A percentile compares a stretch with the other conserved stretches of the same genome.
These are phyloP conservation scores for Rhabdomys pumilio DNA, from an alignment of 2,797 vertebrate species.

Conservation along the genomic window DNA sequence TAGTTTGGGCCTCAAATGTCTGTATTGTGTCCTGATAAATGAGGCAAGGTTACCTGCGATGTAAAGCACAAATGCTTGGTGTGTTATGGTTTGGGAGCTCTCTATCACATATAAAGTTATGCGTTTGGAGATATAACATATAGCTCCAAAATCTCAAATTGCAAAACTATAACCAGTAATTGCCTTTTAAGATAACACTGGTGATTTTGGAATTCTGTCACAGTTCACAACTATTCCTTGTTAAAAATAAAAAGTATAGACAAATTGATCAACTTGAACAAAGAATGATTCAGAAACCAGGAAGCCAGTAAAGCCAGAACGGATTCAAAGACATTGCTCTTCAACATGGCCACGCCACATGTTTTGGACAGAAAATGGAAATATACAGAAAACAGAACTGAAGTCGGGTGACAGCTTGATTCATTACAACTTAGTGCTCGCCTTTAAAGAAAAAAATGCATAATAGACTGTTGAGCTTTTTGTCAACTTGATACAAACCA, in stretches of 20 bases:
- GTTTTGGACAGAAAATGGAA: neutral
- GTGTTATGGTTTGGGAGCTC: conserved; percentile 23
- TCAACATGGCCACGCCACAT: neutral
- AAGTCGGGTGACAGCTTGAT: neutral
- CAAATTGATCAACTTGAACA: neutral
- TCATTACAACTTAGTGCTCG: neutral
- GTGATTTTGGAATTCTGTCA: conserved; percentile 53
- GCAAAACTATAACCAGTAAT: conserved; percentile 35
- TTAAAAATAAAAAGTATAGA: neutral
- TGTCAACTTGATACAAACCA: neutral
- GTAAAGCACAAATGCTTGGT: neutral
- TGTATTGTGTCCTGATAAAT: conserved; percentile 18
- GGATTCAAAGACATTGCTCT: neutral
- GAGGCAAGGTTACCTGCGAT: neutral
- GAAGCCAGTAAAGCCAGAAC: neutral
- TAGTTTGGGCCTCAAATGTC: conserved; percentile 35
- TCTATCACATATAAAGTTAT: neutral
- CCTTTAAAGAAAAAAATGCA: neutral
- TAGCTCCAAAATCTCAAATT: conserved; percentile 45
- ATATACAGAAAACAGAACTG: neutral
- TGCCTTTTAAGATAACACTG: conserved; percentile 55
- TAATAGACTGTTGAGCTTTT: neutral
- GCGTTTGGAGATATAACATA: neutral
- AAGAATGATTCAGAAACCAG: neutral
- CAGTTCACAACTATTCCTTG: conserved; percentile 24